Conservation (phyloP, 2,797 vertebrate species). For the Aplochiton taeniatus region DNA sequence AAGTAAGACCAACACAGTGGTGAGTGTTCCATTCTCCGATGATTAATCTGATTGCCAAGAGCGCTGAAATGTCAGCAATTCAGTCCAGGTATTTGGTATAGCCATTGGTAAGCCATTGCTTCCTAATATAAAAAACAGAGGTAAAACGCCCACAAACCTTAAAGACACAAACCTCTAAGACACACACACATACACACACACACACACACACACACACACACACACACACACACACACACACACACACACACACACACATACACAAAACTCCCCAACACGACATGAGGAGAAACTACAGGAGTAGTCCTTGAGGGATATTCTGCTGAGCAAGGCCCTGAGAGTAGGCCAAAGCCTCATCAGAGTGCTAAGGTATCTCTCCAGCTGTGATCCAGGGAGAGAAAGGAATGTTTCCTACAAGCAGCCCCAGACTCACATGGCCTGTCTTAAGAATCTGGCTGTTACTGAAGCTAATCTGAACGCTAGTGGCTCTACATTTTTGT, state of each 20-base stretch:
- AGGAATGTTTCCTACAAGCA: slow-evolving; percentile 45
- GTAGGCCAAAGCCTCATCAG: slow-evolving; percentile 41
- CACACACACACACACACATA: slow-evolving; percentile 1
- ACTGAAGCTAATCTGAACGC: background rate
- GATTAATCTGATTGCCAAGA: slow-evolving; percentile 40
- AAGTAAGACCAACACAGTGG: slow-evolving; percentile 41
- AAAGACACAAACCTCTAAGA: no score
- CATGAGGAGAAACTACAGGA: slow-evolving; percentile 16
- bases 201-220: background rate
- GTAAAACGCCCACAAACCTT: slow-evolving; percentile 1
- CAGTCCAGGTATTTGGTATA: slow-evolving; percentile 49
- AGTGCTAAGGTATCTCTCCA: slow-evolving; percentile 41
- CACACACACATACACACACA: slow-evolving; percentile 1
- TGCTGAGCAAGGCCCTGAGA: slow-evolving; percentile 21
- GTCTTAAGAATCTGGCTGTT: background rate
- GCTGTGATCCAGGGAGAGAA: slow-evolving; percentile 37
- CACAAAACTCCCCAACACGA: slow-evolving; percentile 1
- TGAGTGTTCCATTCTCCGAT: slow-evolving; percentile 22
- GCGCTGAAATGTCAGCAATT: slow-evolving; percentile 55
- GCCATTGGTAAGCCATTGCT: slow-evolving; percentile 1
- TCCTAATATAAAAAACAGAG: slow-evolving; percentile 36
- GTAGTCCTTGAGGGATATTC: slow-evolving; percentile 30
- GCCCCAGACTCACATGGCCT: slow-evolving; percentile 13
- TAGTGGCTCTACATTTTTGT: no score
- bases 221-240: slow-evolving; percentile 3